Evolutionary conservation across 2,888 invertebrate species (phyloP), one percentile per base, ranked within the genome.

Genomic region (Diadegma fenestrale): DNA sequence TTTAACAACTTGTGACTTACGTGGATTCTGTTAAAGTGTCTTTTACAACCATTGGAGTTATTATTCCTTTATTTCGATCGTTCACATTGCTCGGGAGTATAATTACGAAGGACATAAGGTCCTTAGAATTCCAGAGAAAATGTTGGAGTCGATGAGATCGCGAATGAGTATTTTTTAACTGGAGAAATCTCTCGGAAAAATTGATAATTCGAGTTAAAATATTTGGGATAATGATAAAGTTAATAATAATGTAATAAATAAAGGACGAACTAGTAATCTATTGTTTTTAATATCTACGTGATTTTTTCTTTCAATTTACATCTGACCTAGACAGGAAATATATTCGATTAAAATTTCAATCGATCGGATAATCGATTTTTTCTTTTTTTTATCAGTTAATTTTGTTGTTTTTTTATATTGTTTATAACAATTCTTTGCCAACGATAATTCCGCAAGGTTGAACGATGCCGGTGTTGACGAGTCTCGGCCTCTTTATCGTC

Each of bases 391-490:
- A n/a, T n/a, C 37, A 37, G 10, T 37, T 37, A 37, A 37, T 3
- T 68, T 17, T 58, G 75, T 71, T 64, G 48, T 33, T 33, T 51
- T 77, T 58, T 2, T 22, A 14, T 45, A 76, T 72, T 72, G n/a
- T 66, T 80, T 80, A 78, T 73, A 83, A 83, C 48, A 84, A 84
- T 87, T 94, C 94, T 87, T 94, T 95, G 80, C 95, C 95, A 14
- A 96, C 94, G 93, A 95, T 94, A 87, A 95, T 95, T 0, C 96
- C 96, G 88, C 95, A 95, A 0, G 96, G 96, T 87, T 96, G 96
- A 26, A 95, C 93, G 8, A 95, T 94, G 75, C 95, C 94, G 76
- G 95, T 94, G 84, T 91, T 90, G 90, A 90, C 94, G 92, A 91
- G 93, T 93, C 92, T 91, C 61, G 90, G 93, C 91, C 94, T 91